These are phyloP conservation scores for Channallabes apus DNA, from an alignment of 2,797 vertebrate species.

Conservation along the genomic window DNA sequence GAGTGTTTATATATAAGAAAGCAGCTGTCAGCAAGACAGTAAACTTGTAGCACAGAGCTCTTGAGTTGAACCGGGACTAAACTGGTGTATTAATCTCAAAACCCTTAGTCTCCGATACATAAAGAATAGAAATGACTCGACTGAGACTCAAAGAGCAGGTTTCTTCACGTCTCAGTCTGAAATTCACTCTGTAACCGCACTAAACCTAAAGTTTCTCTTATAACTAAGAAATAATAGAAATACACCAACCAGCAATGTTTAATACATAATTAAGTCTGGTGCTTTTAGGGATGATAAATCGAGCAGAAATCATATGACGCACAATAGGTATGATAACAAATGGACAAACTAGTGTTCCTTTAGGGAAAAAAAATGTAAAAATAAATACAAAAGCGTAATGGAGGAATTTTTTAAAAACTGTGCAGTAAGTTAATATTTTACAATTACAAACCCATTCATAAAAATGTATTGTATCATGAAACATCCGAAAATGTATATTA, in stretches of 20 bases:
- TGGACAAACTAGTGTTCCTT: neutral
- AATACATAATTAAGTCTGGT: neutral
- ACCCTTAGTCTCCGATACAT: neutral
- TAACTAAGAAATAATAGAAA: neutral
- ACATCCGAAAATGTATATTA: neutral
- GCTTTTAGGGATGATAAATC: neutral
- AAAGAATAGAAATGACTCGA: neutral
- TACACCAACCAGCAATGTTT: neutral
- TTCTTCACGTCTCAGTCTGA: neutral
- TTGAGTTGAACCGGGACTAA: neutral
- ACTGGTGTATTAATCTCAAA: neutral
- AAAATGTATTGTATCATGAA: no score
- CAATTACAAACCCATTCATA: neutral
- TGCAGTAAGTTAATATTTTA: neutral
- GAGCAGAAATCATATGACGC: neutral
- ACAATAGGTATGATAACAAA: neutral
- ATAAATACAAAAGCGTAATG: neutral
- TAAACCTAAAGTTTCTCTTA: neutral
- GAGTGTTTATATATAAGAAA: neutral
- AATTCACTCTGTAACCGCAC: neutral
- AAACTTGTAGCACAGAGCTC: neutral
- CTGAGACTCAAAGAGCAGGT: neutral
- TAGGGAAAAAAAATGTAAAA: neutral
- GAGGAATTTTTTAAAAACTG: neutral
- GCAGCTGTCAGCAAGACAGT: conserved; percentile 3